Evolutionary conservation across 1,140 invertebrate species (phyloP), one percentile per base, ranked within the genome.

Genomic region (Pararge aegeria): DNA sequence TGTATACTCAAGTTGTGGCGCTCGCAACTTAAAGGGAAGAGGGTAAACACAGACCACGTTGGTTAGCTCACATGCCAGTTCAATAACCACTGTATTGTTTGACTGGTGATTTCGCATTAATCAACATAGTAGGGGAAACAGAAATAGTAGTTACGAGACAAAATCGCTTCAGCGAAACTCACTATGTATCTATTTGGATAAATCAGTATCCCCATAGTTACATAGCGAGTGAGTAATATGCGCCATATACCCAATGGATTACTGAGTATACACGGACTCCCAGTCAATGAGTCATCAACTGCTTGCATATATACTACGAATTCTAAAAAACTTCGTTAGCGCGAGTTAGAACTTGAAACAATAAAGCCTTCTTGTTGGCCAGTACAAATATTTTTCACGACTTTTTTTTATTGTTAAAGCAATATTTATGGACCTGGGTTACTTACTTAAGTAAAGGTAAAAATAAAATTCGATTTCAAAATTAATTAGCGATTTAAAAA

Each of bases 261-360:
- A 52, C 64, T 75, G 68, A 69, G 72, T 67, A 75, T 69, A 74
- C 64, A 71, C 72, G 72, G 66, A 74, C 72, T 49, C 65, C n/a
- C 24, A 6, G 44, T 49, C 1, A 4, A 7, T 56, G n/a, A n/a
- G 18, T 30, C 16, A 13, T 19, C 1, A 10, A 15, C 16, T 44
- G 16, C 20, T 4, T 19, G 29, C n/a, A 16, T 37, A 34, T 49
- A 49, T 56, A 48, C 2, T 18, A 1, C 7, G 21, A 44, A 10
- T 37, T 0, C 0, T n/a, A 49, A 48, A 61, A 70, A 68, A 75
- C 61, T 69, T 70, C 42, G 20, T 55, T 61, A 66, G 46, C 66
- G 72, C 34, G 72, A 61, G 68, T 58, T 42, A 69, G 64, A 46
- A 38, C 13, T 42, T 34, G 12, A 12, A 34, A 34, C 30, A 10